Conservation (phyloP, 2,888 invertebrate genomes). For the Apamea monoglypha region DNA sequence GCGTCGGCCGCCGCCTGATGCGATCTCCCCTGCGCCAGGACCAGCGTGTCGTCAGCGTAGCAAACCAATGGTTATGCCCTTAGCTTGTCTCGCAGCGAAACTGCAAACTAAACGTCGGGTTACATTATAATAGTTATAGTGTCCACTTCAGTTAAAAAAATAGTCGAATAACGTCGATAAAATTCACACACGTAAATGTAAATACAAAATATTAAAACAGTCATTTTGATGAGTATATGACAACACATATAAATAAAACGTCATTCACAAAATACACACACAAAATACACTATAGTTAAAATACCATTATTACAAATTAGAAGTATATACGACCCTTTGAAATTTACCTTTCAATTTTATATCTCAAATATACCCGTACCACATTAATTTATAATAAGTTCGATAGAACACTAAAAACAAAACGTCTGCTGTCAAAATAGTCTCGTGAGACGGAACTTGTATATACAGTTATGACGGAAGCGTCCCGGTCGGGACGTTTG, state of each 20-base stretch:
- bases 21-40: too few relatives aligned
- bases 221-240: not conserved
- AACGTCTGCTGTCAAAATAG: slow-evolving; percentile 26
- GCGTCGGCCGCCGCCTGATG: too few relatives aligned
- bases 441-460: slow-evolving; percentile 49
- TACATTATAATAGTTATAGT: not conserved
- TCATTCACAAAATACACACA: not conserved
- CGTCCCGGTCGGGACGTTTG: slow-evolving; percentile 17
- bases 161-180: not conserved
- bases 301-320: not conserved
- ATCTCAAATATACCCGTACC: not conserved
- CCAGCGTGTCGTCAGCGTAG: too few relatives aligned
- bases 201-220: not conserved
- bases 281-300: not conserved
- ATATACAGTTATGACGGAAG: slow-evolving; percentile 56
- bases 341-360: not conserved
- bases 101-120: not conserved
- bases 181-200: not conserved
- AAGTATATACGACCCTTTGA: not conserved
- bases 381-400: slow-evolving; percentile 32
- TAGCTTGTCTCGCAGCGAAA: not conserved
- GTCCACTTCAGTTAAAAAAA: not conserved
- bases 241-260: not conserved
- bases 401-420: slow-evolving; percentile 37
- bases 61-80: too few relatives aligned